Percentiles rank a stretch among this genome's conserved stretches.
phyloP scores from a whole-genome alignment of 1,140 invertebrate genomes.

The Drosophila ironensis region DNA sequence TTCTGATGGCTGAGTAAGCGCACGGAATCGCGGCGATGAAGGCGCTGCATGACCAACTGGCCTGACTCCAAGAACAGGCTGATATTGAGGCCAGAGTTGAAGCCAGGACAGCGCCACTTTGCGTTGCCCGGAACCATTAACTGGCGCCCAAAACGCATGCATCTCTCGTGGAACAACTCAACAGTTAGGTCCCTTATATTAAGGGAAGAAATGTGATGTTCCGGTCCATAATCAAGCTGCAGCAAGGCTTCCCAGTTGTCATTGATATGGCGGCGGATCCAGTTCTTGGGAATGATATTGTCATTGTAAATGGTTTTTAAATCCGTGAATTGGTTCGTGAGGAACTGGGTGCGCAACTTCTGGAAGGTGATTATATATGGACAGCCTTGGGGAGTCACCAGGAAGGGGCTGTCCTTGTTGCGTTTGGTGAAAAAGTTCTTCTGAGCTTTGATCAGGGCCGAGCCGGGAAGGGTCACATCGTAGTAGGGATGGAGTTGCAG shows the following conservation, averaged over 20 bases:
- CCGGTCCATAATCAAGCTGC: slow-evolving; percentile 86
- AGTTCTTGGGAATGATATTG: slow-evolving; percentile 87
- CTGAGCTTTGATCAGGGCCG: slow-evolving; percentile 51
- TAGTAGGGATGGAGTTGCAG: slow-evolving; percentile 81
- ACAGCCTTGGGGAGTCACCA: slow-evolving; percentile 85
- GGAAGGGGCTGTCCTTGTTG: slow-evolving; percentile 84
- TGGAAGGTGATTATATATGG: slow-evolving; percentile 85
- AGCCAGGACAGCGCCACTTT: slow-evolving; percentile 91
- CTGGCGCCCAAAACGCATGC: slow-evolving; percentile 86
- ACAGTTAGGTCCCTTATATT: too few species aligned
- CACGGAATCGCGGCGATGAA: slow-evolving; percentile 85
- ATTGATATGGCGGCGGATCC: slow-evolving; percentile 86
- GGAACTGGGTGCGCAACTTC: slow-evolving; percentile 86
- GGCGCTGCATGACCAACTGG: slow-evolving; percentile 85
- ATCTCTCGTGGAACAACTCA: slow-evolving; percentile 84
- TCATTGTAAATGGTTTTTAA: slow-evolving; percentile 87
- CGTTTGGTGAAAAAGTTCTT: slow-evolving; percentile 67
- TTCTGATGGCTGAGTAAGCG: slow-evolving; percentile 85
- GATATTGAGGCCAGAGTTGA: slow-evolving; percentile 89
- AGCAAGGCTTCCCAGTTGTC: slow-evolving; percentile 89
- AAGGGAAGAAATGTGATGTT: slow-evolving; percentile 83
- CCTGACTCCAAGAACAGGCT: slow-evolving; percentile 86
- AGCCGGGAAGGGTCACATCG: slow-evolving; percentile 72
- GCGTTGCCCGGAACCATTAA: slow-evolving; percentile 85
- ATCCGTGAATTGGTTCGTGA: slow-evolving; percentile 88